These are phyloP conservation scores for Halisarca cf. caerulea DNA, from an alignment of 37 sponge, comb jelly and placozoan species.

Conservation along the genomic window DNA sequence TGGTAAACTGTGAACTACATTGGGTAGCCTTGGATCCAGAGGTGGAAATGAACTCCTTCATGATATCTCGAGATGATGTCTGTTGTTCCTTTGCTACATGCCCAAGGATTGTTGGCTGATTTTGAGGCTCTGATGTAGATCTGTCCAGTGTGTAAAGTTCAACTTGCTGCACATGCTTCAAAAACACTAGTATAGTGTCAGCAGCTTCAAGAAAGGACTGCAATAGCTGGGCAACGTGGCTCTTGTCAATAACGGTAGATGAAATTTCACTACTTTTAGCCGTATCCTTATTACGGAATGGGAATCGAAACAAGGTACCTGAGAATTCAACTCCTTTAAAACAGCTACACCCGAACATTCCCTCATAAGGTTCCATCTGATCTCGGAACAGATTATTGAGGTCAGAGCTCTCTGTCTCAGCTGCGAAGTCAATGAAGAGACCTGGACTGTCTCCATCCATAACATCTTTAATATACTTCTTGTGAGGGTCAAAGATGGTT, in stretches of 20 bases:
- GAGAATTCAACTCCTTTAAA: conserved; percentile 30
- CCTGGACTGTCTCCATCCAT: conserved; percentile 63
- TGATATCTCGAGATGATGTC: too few species aligned
- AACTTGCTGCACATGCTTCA: conserved; percentile 46
- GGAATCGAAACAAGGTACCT: conserved; percentile 82
- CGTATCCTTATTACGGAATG: conserved; percentile 34
- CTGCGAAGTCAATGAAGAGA: conserved; percentile 39
- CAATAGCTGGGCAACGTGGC: background rate
- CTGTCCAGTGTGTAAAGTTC: conserved; percentile 36
- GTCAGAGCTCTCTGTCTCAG: background rate
- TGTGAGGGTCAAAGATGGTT: conserved; percentile 87
- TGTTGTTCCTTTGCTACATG: background rate
- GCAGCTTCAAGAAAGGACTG: conserved; percentile 23
- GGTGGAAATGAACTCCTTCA: background rate
- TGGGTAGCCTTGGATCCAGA: too few species aligned
- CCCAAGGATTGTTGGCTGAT: background rate
- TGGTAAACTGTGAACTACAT: too few species aligned
- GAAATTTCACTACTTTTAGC: conserved; percentile 44
- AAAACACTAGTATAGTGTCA: conserved; percentile 48
- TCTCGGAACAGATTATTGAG: conserved; percentile 22
- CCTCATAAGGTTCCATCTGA: conserved; percentile 71
- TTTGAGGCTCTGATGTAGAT: background rate
- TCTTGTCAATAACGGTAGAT: background rate
- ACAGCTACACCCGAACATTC: conserved; percentile 68
- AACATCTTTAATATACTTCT: conserved; percentile 49